Conservation (phyloP, 2,113 vertebrate genomes). For the Bufo gargarizans region DNA sequence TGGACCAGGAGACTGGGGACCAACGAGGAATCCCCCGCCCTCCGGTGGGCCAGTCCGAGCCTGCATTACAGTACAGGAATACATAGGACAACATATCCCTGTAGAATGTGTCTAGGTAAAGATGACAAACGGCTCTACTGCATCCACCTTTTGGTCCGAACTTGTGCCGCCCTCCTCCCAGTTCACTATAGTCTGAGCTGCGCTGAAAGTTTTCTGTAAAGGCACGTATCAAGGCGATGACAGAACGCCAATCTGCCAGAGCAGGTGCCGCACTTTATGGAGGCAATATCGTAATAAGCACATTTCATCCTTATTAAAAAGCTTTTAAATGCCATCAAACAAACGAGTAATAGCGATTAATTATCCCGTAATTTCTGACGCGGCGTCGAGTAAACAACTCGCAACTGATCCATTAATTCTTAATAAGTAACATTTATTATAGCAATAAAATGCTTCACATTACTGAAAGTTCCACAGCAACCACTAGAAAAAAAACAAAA, state of each 20-base stretch:
- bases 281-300: background rate
- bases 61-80: too few species aligned
- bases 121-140: too few species aligned
- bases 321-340: constrained; percentile 32
- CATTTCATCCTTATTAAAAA: constrained; percentile 41
- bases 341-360: constrained; percentile 30
- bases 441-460: constrained; percentile 12
- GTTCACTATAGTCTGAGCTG: background rate
- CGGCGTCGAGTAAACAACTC: constrained; percentile 2
- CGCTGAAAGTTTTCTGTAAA: background rate
- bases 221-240: background rate
- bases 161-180: background rate
- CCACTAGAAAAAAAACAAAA: background rate
- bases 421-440: constrained; percentile 30
- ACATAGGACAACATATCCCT: too few species aligned
- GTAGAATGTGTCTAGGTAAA: too few species aligned
- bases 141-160: too few species aligned
- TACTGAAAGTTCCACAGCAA: background rate
- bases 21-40: too few species aligned
- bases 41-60: too few species aligned
- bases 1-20: too few species aligned
- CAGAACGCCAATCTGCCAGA: background rate
- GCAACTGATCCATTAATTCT: constrained; percentile 22
- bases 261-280: background rate
- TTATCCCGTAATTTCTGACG: constrained; percentile 31